These are phyloP conservation scores for Liodrosophila aerea DNA, from an alignment of 2,888 invertebrate species.

Conservation along the genomic window DNA sequence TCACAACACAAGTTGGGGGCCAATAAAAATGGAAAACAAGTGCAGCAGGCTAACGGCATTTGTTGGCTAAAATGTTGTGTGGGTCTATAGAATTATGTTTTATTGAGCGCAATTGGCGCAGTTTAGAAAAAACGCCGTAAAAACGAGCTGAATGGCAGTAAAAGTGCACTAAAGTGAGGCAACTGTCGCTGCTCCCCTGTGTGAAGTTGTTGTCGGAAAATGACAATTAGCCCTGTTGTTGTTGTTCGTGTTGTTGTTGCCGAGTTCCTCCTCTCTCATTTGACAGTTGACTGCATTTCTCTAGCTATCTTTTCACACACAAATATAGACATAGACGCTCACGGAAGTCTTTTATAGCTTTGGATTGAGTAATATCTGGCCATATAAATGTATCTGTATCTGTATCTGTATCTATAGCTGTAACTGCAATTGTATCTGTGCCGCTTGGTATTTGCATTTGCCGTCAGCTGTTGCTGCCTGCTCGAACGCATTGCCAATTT, in stretches of 20 bases:
- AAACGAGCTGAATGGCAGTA: slow-evolving; percentile 20
- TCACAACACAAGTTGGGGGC: slow-evolving; percentile 11
- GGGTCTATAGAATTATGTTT: slow-evolving; percentile 49
- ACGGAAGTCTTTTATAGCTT: slow-evolving; percentile 52
- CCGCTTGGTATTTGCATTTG: slow-evolving; percentile 23
- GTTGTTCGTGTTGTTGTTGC: slow-evolving; percentile 14
- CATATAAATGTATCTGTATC: slow-evolving; percentile 28
- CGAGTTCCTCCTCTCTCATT: slow-evolving; percentile 38
- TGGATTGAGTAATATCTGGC: slow-evolving; percentile 69
- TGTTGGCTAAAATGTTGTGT: slow-evolving; percentile 10
- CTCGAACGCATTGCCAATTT: slow-evolving; percentile 60
- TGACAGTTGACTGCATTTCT: slow-evolving; percentile 67
- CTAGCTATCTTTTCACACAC: slow-evolving; percentile 6
- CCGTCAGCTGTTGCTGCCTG: slow-evolving; percentile 54
- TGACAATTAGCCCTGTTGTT: slow-evolving; percentile 62
- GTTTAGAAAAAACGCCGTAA: slow-evolving; percentile 25
- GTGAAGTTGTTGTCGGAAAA: slow-evolving; percentile 68
- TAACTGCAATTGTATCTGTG: slow-evolving; percentile 48
- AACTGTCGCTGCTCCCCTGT: slow-evolving; percentile 30
- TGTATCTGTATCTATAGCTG: slow-evolving; percentile 10
- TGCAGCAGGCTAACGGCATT: slow-evolving; percentile 49
- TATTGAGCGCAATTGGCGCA: slow-evolving; percentile 48
- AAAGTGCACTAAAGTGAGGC: slow-evolving; percentile 31
- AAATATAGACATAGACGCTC: slow-evolving; percentile 43
- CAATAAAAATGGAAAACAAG: slow-evolving; percentile 39